Percentiles rank a stretch among this genome's conserved stretches.
phyloP scores from a whole-genome alignment of 2,888 invertebrate genomes.

The Campaea margaritaria region DNA sequence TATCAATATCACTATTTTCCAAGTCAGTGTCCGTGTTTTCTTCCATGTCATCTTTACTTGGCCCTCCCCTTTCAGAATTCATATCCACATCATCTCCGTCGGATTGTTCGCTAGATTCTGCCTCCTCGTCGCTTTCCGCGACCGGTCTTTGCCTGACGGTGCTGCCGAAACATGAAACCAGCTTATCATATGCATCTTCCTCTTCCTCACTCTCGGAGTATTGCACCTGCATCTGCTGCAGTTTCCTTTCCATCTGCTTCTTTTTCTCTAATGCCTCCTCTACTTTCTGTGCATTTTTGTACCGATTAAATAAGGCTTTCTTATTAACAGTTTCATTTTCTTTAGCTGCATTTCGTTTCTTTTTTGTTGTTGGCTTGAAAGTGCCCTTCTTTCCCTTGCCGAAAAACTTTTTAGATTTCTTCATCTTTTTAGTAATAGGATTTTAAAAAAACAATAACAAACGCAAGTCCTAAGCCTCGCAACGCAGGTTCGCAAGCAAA shows the following conservation, averaged over 20 bases:
- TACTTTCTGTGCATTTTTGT: slow-evolving; percentile 77
- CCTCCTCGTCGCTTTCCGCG: slow-evolving; percentile 63
- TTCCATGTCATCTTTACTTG: slow-evolving; percentile 3
- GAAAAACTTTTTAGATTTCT: slow-evolving; percentile 61
- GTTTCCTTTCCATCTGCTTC: slow-evolving; percentile 65
- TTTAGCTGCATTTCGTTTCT: slow-evolving; percentile 57
- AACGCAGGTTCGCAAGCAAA: not conserved
- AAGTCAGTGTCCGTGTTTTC: slow-evolving; percentile 3
- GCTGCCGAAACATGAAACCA: slow-evolving; percentile 81
- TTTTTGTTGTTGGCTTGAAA: slow-evolving; percentile 56
- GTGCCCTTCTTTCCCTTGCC: slow-evolving; percentile 60
- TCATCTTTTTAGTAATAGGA: slow-evolving; percentile 48
- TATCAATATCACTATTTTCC: slow-evolving; percentile 39
- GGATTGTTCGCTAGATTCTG: slow-evolving; percentile 34
- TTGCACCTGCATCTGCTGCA: slow-evolving; percentile 63
- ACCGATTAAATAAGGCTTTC: slow-evolving; percentile 78
- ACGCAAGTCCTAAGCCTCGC: not conserved
- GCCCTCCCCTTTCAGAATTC: slow-evolving; percentile 5
- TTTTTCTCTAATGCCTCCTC: slow-evolving; percentile 79
- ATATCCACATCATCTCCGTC: slow-evolving; percentile 25
- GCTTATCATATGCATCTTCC: slow-evolving; percentile 78
- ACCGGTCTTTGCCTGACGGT: slow-evolving; percentile 46
- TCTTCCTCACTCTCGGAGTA: slow-evolving; percentile 83
- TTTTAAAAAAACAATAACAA: slow-evolving; percentile 8
- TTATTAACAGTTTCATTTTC: slow-evolving; percentile 66